These are phyloP conservation scores for Epinephelus awoara DNA, from an alignment of 2,797 vertebrate species.

Conservation along the genomic window DNA sequence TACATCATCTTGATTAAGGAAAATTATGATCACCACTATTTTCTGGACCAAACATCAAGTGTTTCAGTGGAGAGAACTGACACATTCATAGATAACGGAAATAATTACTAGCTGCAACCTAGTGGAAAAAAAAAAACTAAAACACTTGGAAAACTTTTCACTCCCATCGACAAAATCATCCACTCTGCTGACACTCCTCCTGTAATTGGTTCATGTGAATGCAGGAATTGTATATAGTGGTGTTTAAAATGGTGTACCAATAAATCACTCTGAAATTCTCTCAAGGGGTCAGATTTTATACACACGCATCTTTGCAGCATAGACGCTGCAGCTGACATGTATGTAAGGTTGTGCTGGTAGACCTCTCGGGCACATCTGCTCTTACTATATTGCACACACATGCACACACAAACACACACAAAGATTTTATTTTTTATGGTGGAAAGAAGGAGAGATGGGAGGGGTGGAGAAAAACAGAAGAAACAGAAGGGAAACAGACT, in stretches of 20 bases:
- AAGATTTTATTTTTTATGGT: neutral
- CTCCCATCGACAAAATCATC: neutral
- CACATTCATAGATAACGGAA: neutral
- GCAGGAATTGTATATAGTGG: neutral
- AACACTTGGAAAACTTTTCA: neutral
- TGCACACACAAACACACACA: neutral
- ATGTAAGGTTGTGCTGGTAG: conserved; percentile 15
- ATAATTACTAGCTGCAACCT: neutral
- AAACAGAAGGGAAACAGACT: neutral
- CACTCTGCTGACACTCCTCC: neutral
- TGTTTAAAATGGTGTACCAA: neutral
- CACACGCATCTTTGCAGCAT: neutral
- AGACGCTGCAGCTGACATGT: conserved; percentile 10
- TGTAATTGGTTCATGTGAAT: conserved; percentile 2
- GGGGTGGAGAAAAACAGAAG: neutral
- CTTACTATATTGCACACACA: conserved; percentile 22
- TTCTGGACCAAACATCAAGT: neutral
- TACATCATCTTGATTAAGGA: neutral
- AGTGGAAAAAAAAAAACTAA: neutral
- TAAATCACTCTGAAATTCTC: conserved; percentile 21
- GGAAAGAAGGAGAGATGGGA: neutral
- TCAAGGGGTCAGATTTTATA: neutral
- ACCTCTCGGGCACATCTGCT: conserved; percentile 52
- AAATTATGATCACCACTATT: neutral
- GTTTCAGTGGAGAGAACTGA: neutral